Percentiles rank a stretch among this genome's conserved stretches.
These are phyloP conservation scores for Drosophila pandora DNA, from an alignment of 1,140 invertebrate species.

Conservation along the genomic window DNA sequence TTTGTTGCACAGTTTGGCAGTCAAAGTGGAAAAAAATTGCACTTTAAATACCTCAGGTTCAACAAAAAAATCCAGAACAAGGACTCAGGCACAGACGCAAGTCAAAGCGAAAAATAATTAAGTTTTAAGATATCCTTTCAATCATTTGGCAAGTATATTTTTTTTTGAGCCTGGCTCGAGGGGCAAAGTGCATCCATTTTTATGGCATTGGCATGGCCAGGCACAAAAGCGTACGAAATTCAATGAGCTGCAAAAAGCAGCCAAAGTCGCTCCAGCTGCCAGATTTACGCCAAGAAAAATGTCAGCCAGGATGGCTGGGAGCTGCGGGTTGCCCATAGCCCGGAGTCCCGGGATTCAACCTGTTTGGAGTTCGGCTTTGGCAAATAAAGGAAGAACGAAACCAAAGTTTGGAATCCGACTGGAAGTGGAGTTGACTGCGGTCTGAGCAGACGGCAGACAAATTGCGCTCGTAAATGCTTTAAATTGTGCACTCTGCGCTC, in stretches of 20 bases:
- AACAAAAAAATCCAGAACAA: background rate
- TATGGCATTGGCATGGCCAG: slow-evolving; percentile 62
- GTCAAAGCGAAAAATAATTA: background rate
- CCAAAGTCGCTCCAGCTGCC: slow-evolving; percentile 72
- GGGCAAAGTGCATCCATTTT: slow-evolving; percentile 42
- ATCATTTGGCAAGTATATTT: background rate
- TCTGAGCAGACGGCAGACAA: slow-evolving; percentile 65
- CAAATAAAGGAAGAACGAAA: slow-evolving; percentile 17
- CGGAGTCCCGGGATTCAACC: slow-evolving; percentile 28
- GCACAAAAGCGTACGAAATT: slow-evolving; percentile 76
- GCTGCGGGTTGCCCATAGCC: slow-evolving; percentile 56
- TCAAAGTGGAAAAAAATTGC: background rate
- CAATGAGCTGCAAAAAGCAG: slow-evolving; percentile 80
- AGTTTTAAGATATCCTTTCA: background rate
- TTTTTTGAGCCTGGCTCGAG: background rate
- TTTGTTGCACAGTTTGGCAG: slow-evolving; percentile 60
- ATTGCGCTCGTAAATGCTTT: slow-evolving; percentile 80
- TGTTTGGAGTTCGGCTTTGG: slow-evolving; percentile 9
- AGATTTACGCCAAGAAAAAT: slow-evolving; percentile 80
- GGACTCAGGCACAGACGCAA: background rate
- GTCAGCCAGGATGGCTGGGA: slow-evolving; percentile 41
- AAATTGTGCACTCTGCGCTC: slow-evolving; percentile 65
- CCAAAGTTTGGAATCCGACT: slow-evolving; percentile 45
- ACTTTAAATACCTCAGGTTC: background rate
- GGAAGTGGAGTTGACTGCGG: slow-evolving; percentile 70